phyloP scores from a whole-genome alignment of 1,140 invertebrate species.

The Trinorchestia longiramus region DNA sequence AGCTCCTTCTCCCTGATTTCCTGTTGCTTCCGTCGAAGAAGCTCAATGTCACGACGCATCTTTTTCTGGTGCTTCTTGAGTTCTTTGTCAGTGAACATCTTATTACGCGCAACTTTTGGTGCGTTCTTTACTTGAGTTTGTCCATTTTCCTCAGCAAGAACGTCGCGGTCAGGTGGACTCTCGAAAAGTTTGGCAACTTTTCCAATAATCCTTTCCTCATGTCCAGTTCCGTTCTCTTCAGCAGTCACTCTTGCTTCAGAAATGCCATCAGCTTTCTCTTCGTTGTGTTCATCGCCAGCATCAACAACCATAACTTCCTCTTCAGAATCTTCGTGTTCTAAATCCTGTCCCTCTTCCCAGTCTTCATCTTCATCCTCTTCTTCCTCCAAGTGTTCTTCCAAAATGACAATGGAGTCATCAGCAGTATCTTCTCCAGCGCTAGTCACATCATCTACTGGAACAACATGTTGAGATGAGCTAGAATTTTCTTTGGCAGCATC shows the following conservation, averaged over 20 bases:
- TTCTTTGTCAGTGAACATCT: constrained; percentile 31
- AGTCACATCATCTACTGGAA: not conserved
- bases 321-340: not conserved
- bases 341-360: not conserved
- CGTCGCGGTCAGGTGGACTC: not conserved
- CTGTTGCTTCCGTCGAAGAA: not conserved
- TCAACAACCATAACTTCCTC: not conserved
- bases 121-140: not conserved
- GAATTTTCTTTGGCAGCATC: not conserved
- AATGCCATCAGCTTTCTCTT: not conserved
- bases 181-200: not conserved
- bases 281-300: not conserved
- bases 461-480: not conserved
- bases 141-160: not conserved
- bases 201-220: not conserved
- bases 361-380: constrained; percentile 5
- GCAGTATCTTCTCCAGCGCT: constrained; percentile 11
- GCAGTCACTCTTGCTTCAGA: not conserved
- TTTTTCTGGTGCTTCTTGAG: not conserved
- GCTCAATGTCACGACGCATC: not conserved
- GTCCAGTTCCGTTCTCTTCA: not conserved
- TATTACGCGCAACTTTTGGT: not conserved
- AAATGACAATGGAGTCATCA: not conserved
- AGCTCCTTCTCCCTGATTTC: not conserved
- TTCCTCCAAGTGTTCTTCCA: not conserved